Evolutionary conservation across 2,888 invertebrate genomes (phyloP).

Genomic region (Biston stratarius): DNA sequence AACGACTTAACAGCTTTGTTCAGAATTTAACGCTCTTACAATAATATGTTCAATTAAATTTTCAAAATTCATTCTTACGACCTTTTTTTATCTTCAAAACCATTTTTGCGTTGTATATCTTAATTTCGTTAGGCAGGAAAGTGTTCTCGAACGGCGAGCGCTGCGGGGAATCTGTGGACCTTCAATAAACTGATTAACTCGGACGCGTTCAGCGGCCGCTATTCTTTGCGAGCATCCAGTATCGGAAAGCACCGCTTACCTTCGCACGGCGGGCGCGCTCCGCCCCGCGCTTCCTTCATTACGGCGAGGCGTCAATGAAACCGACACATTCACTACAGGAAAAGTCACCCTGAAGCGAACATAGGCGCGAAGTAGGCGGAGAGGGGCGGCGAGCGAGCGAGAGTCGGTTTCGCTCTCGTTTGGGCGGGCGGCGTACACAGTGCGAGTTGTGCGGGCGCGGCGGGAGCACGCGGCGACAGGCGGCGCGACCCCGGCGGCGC

Average conservation of each 20-base stretch:
- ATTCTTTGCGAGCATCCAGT: conserved; percentile 14
- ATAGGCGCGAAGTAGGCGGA: conserved; percentile 43
- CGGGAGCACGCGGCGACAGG: conserved; percentile 26
- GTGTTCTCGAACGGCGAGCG: not conserved
- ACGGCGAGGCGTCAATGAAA: conserved; percentile 75
- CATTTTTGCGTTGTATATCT: too few relatives aligned
- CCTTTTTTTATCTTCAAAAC: too few relatives aligned
- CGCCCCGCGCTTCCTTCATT: conserved; percentile 54
- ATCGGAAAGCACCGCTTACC: conserved; percentile 16
- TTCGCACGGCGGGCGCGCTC: too few relatives aligned
- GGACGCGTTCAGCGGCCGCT: conserved; percentile 2
- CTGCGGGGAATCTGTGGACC: not conserved
- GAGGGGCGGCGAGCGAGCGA: conserved; percentile 50
- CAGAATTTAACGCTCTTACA: too few relatives aligned
- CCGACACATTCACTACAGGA: conserved; percentile 71
- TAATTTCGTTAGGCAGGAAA: not conserved
- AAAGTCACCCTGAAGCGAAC: conserved; percentile 61
- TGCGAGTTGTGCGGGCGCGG: conserved; percentile 59
- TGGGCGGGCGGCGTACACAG: conserved; percentile 64
- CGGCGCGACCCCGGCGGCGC: not conserved
- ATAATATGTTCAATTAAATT: too few relatives aligned
- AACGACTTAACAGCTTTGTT: too few relatives aligned
- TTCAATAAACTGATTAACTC: conserved; percentile 20
- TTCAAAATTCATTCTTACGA: too few relatives aligned
- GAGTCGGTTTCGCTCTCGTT: conserved; percentile 82